Evolutionary conservation across 2,797 vertebrate species (phyloP), one percentile per base, ranked within the genome.

Genomic region (Acanthiza pusilla): DNA sequence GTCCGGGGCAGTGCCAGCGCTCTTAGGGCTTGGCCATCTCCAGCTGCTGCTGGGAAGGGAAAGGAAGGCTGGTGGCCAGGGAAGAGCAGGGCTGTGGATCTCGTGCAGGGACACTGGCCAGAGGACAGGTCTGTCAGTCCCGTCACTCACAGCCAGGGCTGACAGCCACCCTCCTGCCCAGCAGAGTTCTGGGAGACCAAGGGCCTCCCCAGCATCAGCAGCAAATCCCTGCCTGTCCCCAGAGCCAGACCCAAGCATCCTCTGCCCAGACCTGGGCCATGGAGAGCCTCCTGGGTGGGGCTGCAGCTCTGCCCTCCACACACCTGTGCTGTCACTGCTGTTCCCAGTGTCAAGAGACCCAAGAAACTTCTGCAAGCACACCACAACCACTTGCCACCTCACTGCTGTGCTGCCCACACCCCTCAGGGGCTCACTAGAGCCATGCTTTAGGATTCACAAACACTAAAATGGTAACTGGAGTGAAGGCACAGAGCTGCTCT

Each of bases 221-320:
- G 4, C 1, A 16, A 26, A 45, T 45, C 32, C 42, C 42, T 12
- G 48, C 16, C 21, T 34, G 26, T 51, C 1, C 5, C 1, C 6
- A 57, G 22, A 68, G 62, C 26, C 13, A 3, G 63, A 16, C 4
- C 17, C 3, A n/a, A 25, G 43, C 27, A 51, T 30, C 3, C 53
- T 4, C 43, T 42, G 38, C 16, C 23, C 10, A 2, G 2, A 6
- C 5, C 0, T 34, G 1, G 27, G 34, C n/a, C 2, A 2, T 0
- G 21, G 43, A 26, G 9, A 10, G 36, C 29, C 21, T 63, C 29
- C 47, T 18, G 30, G 34, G 6, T 2, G 7, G 15, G 27, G 45
- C 55, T 16, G 15, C 16, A 12, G 12, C 12, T 11, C 18, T 0
- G 1, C 22, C 14, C 60, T 23, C 40, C 20, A 3, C 17, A 5